These are phyloP conservation scores for Entomobrya multifasciata DNA, from an alignment of 2,888 invertebrate genomes.

Conservation along the genomic window DNA sequence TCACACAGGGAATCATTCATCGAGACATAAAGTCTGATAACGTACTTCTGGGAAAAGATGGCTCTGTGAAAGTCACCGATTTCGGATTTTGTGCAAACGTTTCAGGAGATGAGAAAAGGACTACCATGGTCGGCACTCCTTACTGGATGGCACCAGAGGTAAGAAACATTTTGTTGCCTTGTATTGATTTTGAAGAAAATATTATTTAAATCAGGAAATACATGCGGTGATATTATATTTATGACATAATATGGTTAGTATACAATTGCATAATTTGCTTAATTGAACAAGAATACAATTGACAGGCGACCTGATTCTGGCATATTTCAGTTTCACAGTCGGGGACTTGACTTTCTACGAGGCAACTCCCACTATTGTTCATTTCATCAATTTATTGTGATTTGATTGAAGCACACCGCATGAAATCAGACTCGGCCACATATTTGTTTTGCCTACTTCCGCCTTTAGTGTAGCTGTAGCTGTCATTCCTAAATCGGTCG, in stretches of 20 bases:
- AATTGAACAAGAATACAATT: too few species aligned
- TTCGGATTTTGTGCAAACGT: conserved; percentile 99
- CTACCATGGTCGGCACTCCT: conserved; percentile 96
- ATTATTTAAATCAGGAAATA: too few species aligned
- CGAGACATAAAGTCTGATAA: conserved; percentile 99
- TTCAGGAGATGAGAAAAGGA: conserved; percentile 95
- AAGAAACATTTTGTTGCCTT: too few species aligned
- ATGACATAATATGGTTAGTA: too few species aligned
- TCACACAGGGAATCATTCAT: conserved; percentile 91
- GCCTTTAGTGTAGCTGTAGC: too few species aligned
- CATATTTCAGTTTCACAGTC: conserved; percentile 28
- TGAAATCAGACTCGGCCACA: too few species aligned
- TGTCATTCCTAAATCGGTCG: conserved; percentile 39
- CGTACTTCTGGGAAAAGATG: conserved; percentile 95
- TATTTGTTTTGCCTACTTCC: conserved; percentile 19
- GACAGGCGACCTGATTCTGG: too few species aligned
- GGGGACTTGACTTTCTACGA: background rate
- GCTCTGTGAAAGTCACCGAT: conserved; percentile 95
- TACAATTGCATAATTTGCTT: too few species aligned
- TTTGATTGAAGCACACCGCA: conserved; percentile 1
- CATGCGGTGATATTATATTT: too few species aligned
- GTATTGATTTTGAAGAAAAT: too few species aligned
- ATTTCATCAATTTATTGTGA: conserved; percentile 15
- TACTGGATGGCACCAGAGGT: conserved; percentile 91
- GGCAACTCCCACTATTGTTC: background rate